Conservation (phyloP, 2,797 vertebrate species). For the Antennarius maculatus region DNA sequence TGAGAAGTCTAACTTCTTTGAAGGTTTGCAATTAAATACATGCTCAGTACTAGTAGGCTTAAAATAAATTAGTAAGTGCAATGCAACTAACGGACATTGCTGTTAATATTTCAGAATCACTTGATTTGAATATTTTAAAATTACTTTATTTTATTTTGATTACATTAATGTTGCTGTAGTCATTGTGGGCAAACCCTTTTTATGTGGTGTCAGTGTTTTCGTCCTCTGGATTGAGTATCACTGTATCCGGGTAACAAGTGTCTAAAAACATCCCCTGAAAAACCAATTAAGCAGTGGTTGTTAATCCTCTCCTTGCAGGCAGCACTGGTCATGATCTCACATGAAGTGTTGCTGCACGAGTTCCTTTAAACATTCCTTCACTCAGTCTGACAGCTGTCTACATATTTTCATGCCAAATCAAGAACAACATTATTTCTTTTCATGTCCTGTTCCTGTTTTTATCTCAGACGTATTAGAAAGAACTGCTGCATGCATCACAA, state of each 20-base stretch:
- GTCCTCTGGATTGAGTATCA: conserved; percentile 34
- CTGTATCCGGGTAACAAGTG: conserved; percentile 38
- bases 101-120: too few species aligned
- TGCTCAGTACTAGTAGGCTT: too few species aligned
- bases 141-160: too few species aligned
- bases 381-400: too few species aligned
- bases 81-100: too few species aligned
- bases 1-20: too few species aligned
- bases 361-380: neutral
- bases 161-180: neutral
- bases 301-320: conserved; percentile 66
- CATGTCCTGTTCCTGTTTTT: conserved; percentile 1
- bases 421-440: too few species aligned
- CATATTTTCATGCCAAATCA: too few species aligned
- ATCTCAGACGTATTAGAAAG: neutral
- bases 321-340: conserved; percentile 11
- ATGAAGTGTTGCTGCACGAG: neutral
- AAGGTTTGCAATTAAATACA: neutral
- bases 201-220: conserved; percentile 31
- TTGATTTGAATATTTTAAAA: neutral
- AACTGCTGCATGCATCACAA: neutral
- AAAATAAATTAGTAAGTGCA: neutral
- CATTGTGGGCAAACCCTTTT: neutral
- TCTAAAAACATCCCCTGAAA: conserved; percentile 72
- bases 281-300: conserved; percentile 78